Conservation (phyloP, 1,140 invertebrate genomes). For the Radopholus similis region DNA sequence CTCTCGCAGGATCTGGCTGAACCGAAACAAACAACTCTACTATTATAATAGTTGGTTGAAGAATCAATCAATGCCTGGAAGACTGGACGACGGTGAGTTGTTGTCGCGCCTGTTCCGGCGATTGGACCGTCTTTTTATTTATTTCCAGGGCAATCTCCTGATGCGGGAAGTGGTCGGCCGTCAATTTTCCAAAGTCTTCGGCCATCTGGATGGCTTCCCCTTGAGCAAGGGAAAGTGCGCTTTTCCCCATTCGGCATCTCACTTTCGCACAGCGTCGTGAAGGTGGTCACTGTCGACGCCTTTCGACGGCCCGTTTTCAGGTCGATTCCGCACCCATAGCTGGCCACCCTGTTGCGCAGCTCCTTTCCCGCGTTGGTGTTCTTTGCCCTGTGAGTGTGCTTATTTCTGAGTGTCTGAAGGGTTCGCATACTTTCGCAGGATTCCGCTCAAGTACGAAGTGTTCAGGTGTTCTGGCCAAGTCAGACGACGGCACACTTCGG, state of each 20-base stretch:
- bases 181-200: conserved; percentile 11
- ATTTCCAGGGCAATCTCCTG: conserved; percentile 8
- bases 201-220: conserved; percentile 19
- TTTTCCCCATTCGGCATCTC: not conserved
- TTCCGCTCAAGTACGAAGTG: conserved; percentile 18
- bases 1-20: conserved; percentile 6
- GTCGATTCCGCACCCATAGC: conserved; percentile 3
- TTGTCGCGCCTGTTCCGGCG: not conserved
- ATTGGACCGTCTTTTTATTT: not conserved
- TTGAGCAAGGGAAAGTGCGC: not conserved
- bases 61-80: not conserved
- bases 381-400: conserved; percentile 14
- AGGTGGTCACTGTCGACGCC: not conserved
- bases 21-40: no score
- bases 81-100: not conserved
- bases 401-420: no score
- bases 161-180: not conserved
- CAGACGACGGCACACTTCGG: conserved; percentile 6
- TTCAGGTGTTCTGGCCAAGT: conserved; percentile 5
- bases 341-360: not conserved
- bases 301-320: conserved; percentile 12
- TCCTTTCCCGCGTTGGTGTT: conserved; percentile 8
- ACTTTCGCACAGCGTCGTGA: conserved; percentile 16
- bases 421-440: conserved; percentile 10
- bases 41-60: not conserved